Base-by-base conservation (phyloP, 2,797 vertebrate genomes). In the Masticophis lateralis region DNA sequence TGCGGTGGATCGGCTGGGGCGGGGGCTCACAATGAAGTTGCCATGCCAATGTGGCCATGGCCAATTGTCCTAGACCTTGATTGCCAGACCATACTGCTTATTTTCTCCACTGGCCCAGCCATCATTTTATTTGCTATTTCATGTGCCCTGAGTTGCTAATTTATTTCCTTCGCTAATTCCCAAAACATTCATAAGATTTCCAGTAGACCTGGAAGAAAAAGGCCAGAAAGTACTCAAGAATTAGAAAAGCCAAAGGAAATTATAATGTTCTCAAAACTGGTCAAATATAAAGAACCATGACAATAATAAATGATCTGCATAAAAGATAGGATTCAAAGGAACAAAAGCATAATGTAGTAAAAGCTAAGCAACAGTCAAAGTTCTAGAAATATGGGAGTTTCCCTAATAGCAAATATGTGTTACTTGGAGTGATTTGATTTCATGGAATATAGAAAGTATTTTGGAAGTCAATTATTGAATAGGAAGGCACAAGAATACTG, bases 1-100 rank as follows among this genome's bases (percentile, higher is more conserved):
- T 32, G n/a, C 0, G 0, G 66, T 69, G n/a, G 14, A 5, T 16
- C 0, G 6, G n/a, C n/a, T 69, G 66, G 2, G n/a, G 5, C 2
- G 1, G n/a, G 13, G 63, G 5, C 5, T 2, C 13, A 2, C 63
- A 69, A 69, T 69, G 14, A 69, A 69, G n/a, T 69, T 69, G n/a
- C n/a, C n/a, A 69, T 2, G n/a, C 5, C 5, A 16, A 32, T 32
- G 13, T 69, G 66, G 14, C 66, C n/a, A 32, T 2, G 6, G n/a
- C 28, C 13, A 32, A 32, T 69, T 69, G n/a, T 69, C 66, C 66
- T 32, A 69, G 14, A 28, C 25, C 25, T 61, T 61, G 60, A 61
- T 10, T 69, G 5, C 43, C 11, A 27, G 43, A 53, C 27, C 5
- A 27, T 55, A 55, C 25, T 27, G 51, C 25, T 59, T 32, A 37